Evolutionary conservation across 2,888 invertebrate species (phyloP), one percentile per base, ranked within the genome.

Genomic region (Chydorus sphaericus): DNA sequence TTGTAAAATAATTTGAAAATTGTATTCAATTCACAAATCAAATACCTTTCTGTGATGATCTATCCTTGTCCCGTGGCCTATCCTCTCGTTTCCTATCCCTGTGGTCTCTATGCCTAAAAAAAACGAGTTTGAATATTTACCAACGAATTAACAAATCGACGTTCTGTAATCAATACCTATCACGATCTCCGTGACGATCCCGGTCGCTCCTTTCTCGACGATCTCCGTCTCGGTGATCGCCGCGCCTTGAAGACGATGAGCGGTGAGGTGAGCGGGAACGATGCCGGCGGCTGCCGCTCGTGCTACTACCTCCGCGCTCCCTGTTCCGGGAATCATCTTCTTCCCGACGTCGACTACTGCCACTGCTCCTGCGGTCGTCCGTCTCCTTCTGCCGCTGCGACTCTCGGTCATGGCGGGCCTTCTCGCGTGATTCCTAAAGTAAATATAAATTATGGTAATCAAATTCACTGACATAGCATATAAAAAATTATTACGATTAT

Each of bases 401-500:
- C 49, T 55, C 55, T 33, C 55, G 31, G n/a, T 31, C 48, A 7
- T 48, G 33, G 5, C 55, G 55, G n/a, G 55, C 55, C 26, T 55
- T 55, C 11, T 55, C 55, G 5, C 55, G 55, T 20, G 36, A 28
- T 28, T 55, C 55, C 55, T 55, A 23, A 16, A 10, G 11, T 14
- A 8, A 11, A 14, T 3, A 37, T 26, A 5, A 26, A 51, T 6
- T n/a, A 8, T 38, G 26, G 38, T 37, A 7, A 1, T 39, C 2
- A 7, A 10, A 3, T 23, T 16, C 6, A 28, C 10, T 14, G n/a
- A 30, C 30, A 30, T 16, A 8, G n/a, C 11, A 6, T 14, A 28
- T 1, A 29, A 8, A 4, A 29, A 3, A n/a, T 4, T 14, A 26
- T 61, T 64, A 75, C 75, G 70, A 71, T 70, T 31, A 77, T 74